phyloP scores from a whole-genome alignment of 2,113 vertebrate species.

The Mustela lutreola region DNA sequence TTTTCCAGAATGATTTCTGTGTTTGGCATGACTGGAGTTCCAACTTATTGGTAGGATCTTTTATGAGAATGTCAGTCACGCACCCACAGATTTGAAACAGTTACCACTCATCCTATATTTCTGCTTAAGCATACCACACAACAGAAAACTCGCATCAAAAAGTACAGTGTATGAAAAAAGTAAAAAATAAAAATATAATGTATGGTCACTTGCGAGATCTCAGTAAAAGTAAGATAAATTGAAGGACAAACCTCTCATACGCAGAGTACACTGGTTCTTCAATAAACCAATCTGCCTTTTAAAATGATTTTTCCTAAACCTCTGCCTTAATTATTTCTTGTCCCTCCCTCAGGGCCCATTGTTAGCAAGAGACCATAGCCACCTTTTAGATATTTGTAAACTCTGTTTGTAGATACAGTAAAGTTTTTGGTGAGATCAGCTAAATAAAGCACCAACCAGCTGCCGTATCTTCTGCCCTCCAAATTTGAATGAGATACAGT shows the following conservation, averaged over 20 bases:
- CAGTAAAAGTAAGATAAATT: background rate
- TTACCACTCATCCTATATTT: background rate
- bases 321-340: slow-evolving; percentile 70
- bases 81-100: background rate
- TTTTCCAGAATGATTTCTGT: background rate
- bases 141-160: slow-evolving; percentile 17
- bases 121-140: background rate
- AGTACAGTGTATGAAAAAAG: background rate
- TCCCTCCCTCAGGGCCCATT: slow-evolving; percentile 60
- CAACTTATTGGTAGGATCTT: background rate
- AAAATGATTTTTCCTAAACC: slow-evolving; percentile 62
- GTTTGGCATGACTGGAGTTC: background rate
- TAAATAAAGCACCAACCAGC: slow-evolving; percentile 37
- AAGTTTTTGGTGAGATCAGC: slow-evolving; percentile 31
- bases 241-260: background rate
- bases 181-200: too few species aligned
- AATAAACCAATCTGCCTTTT: slow-evolving; percentile 65
- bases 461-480: background rate
- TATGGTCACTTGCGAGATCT: background rate
- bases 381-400: slow-evolving; percentile 75
- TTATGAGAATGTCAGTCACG: background rate
- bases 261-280: slow-evolving; percentile 5
- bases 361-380: slow-evolving; percentile 73
- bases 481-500: background rate
- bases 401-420: slow-evolving; percentile 63